Percentiles rank a stretch among this genome's conserved stretches.
These are phyloP conservation scores for Trimorus sp. DNA, from an alignment of 2,888 invertebrate species.

Conservation along the genomic window DNA sequence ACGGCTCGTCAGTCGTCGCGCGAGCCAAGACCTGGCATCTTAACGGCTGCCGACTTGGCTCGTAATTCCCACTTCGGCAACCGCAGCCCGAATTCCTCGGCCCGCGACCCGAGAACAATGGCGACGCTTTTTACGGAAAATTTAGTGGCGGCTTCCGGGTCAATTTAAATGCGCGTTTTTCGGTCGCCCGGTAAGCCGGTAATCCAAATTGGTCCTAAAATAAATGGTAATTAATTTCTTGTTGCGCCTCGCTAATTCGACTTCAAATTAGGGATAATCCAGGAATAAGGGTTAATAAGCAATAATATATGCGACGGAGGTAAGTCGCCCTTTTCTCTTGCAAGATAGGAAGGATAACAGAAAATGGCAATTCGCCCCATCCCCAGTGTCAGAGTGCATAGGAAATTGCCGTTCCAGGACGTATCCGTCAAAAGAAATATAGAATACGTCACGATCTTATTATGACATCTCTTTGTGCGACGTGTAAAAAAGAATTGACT, in stretches of 20 bases:
- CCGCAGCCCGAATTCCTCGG: too few species aligned
- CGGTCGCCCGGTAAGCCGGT: too few species aligned
- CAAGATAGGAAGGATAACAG: too few species aligned
- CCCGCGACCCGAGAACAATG: too few species aligned
- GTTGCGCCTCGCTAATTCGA: slow-evolving; percentile 38
- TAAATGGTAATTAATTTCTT: slow-evolving; percentile 51
- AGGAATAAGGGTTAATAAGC: slow-evolving; percentile 35
- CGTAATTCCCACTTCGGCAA: too few species aligned
- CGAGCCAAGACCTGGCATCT: neutral
- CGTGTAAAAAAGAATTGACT: slow-evolving; percentile 48
- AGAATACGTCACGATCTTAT: slow-evolving; percentile 44
- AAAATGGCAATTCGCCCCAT: too few species aligned
- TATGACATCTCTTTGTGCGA: slow-evolving; percentile 47
- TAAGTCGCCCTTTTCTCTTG: slow-evolving; percentile 1
- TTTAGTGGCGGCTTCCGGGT: too few species aligned
- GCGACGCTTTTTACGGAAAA: too few species aligned
- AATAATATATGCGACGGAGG: slow-evolving; percentile 19
- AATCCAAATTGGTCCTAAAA: slow-evolving; percentile 36
- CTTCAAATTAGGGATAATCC: slow-evolving; percentile 23
- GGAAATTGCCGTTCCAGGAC: slow-evolving; percentile 25
- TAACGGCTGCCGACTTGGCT: too few species aligned
- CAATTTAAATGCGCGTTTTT: too few species aligned
- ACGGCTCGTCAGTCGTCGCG: neutral
- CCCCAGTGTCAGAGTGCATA: slow-evolving; percentile 4
- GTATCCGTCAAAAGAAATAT: slow-evolving; percentile 41